Evolutionary conservation across 2,797 vertebrate genomes (phyloP).

Genomic region (Scleropages formosus): DNA sequence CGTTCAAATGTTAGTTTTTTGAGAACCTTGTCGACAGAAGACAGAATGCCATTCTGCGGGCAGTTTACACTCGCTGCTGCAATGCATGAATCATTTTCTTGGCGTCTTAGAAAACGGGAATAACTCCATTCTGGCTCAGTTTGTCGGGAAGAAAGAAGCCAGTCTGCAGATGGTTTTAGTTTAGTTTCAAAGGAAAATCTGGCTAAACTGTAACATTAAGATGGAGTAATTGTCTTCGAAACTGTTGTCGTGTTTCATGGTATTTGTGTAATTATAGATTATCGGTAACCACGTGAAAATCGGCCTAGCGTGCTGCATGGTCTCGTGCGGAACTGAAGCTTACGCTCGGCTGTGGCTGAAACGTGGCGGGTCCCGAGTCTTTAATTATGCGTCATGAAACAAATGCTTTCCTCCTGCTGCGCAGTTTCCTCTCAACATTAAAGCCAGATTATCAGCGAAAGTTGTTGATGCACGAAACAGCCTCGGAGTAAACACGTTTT

Average conservation of each 20-base stretch:
- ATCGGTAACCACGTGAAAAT: neutral
- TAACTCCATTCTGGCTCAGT: neutral
- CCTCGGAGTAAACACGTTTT: neutral
- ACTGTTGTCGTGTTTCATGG: neutral
- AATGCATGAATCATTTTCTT: constrained; percentile 1
- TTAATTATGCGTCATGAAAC: constrained; percentile 28
- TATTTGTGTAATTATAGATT: neutral
- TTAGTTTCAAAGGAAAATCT: neutral
- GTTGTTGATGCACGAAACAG: neutral
- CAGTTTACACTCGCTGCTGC: neutral
- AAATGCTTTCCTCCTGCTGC: constrained; percentile 7
- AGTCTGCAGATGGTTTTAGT: constrained; percentile 1
- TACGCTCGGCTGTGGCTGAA: neutral
- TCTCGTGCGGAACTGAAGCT: neutral
- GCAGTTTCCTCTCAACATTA: constrained; percentile 3
- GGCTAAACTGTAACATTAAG: neutral
- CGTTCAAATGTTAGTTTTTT: neutral
- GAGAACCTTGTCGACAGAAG: neutral
- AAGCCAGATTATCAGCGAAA: constrained; percentile 3
- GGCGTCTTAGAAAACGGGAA: constrained; percentile 18
- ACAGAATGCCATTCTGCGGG: neutral
- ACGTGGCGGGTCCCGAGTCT: constrained; percentile 19
- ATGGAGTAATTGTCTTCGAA: neutral
- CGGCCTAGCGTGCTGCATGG: neutral
- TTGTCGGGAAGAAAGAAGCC: neutral